Evolutionary conservation across 1,140 invertebrate species (phyloP).

Genomic region (honey bee (Apis mellifera)): DNA sequence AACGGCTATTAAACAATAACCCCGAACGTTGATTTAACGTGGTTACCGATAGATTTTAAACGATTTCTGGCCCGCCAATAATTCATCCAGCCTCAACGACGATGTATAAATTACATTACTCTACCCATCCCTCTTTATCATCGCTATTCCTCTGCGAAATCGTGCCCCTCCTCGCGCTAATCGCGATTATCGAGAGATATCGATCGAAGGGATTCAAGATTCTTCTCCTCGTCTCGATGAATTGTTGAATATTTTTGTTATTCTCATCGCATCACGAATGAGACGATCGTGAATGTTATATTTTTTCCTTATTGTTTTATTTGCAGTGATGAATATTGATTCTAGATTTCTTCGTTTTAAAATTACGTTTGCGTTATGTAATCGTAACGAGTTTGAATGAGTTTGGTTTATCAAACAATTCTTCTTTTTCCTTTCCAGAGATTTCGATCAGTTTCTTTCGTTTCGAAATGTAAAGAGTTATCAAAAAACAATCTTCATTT

Average conservation of each 20-base stretch:
- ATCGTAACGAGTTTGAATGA: background rate
- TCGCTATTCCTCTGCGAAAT: background rate
- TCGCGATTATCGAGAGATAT: background rate
- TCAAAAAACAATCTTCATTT: too few relatives aligned
- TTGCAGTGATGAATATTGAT: too few relatives aligned
- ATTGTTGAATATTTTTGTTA: too few relatives aligned
- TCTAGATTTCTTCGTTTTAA: too few relatives aligned
- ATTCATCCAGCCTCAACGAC: slow-evolving; percentile 1
- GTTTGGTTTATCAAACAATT: too few relatives aligned
- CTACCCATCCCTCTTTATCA: background rate
- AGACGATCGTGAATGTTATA: too few relatives aligned
- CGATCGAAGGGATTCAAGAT: background rate
- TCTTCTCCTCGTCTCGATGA: background rate
- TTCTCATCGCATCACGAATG: too few relatives aligned
- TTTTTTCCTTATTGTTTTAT: too few relatives aligned
- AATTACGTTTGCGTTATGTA: too few relatives aligned
- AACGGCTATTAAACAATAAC: slow-evolving; percentile 8
- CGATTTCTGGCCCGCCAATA: background rate
- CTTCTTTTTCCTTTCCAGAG: background rate
- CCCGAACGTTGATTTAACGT: slow-evolving; percentile 2
- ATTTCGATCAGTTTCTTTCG: too few relatives aligned
- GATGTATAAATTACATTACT: background rate
- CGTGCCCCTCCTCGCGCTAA: background rate
- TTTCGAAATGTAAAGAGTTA: too few relatives aligned
- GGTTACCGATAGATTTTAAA: slow-evolving; percentile 11